Percentiles rank a stretch among this genome's conserved stretches.
Conservation (phyloP, 2,797 vertebrate genomes). For the Syngnathus rostellatus region DNA sequence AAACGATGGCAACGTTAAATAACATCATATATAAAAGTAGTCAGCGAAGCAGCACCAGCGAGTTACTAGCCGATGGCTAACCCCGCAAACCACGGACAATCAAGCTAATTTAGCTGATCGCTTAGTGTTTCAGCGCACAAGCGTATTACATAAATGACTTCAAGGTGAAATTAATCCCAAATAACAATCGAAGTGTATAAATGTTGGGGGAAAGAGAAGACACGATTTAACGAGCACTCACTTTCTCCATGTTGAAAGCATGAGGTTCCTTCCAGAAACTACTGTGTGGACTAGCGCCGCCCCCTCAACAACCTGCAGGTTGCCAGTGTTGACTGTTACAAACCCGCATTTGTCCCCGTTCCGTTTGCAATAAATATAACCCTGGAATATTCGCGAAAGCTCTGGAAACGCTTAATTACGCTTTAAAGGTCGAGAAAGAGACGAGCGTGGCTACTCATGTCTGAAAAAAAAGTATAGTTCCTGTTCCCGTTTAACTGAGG, state of each 20-base stretch:
- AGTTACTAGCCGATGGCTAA: conserved; percentile 25
- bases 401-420: background rate
- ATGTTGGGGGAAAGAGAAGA: background rate
- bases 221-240: conserved; percentile 50
- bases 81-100: conserved; percentile 23
- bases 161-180: background rate
- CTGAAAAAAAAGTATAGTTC: background rate
- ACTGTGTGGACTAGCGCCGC: conserved; percentile 60
- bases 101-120: conserved; percentile 26
- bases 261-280: conserved; percentile 78
- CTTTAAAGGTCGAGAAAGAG: background rate
- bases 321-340: background rate
- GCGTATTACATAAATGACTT: background rate
- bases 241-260: conserved; percentile 74
- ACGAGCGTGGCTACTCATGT: too few relatives aligned
- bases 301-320: conserved; percentile 13
- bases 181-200: too few relatives aligned
- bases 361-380: background rate
- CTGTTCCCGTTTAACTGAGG: background rate
- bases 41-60: conserved; percentile 3
- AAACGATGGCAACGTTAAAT: background rate
- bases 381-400: background rate
- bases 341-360: background rate
- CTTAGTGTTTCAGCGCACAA: conserved; percentile 7
- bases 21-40: background rate